Evolutionary conservation across 2,797 vertebrate species (phyloP).

Genomic region (Spheniscus humboldti): DNA sequence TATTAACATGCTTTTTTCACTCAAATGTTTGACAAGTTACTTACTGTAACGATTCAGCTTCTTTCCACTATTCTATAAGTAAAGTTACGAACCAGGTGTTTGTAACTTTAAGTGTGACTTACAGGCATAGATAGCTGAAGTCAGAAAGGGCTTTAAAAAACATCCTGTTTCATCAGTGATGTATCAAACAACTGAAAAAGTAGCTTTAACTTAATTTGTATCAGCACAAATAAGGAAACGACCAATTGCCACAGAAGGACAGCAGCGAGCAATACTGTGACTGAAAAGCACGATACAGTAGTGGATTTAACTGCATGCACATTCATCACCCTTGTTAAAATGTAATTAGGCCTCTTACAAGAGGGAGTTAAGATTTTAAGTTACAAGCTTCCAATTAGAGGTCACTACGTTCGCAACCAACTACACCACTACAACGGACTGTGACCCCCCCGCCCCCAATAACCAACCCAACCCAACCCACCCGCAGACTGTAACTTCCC

Average conservation of each 20-base stretch:
- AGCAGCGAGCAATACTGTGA: not conserved
- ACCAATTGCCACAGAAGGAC: not conserved
- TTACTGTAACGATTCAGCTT: not conserved
- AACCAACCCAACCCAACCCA: not conserved
- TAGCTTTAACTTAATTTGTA: not conserved
- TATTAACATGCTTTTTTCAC: not conserved
- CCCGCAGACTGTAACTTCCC: not conserved
- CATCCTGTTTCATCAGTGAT: not conserved
- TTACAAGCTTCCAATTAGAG: not conserved
- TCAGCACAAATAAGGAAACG: not conserved
- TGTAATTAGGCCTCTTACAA: not conserved
- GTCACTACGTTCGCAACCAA: too few species aligned
- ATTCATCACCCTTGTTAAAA: not conserved
- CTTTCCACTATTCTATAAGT: not conserved
- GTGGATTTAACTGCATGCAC: not conserved
- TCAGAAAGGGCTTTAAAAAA: not conserved
- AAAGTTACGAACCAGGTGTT: not conserved
- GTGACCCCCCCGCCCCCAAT: not conserved
- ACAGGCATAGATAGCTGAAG: fast-evolving
- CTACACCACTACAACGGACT: not conserved
- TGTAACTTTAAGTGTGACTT: fast-evolving
- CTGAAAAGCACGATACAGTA: not conserved
- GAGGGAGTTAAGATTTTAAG: not conserved
- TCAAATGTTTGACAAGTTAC: not conserved
- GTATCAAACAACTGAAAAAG: not conserved